Evolutionary conservation across 1,140 invertebrate genomes (phyloP), one percentile per base, ranked within the genome.

Genomic region (Drosophila bifasciata): DNA sequence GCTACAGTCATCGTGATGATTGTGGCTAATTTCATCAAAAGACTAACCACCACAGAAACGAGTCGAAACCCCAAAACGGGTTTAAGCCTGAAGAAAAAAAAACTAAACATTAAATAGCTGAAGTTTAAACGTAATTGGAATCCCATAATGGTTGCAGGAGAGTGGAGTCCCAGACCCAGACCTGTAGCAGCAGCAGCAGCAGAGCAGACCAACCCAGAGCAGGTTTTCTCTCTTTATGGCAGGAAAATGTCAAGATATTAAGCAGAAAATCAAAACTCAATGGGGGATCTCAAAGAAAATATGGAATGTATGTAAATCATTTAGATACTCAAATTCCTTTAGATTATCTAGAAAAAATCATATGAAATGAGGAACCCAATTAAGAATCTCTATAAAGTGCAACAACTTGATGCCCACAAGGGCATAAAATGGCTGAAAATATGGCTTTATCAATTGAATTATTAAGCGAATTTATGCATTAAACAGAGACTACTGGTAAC

Each of bases 401-500:
- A 9, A 5, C 45, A 48, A 46, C 40, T 45, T 11, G 15, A 11
- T n/a, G 17, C 23, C 28, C 28, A 32, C 8, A 66, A 64, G 43
- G 50, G 50, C 19, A 69, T 69, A 48, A 69, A 69, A 17, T 56
- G 68, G 48, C 23, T 55, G 40, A 76, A 72, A 80, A 67, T 76
- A 84, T 62, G 67, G 62, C 67, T 69, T 46, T 55, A 67, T 57
- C 62, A 80, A 81, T 86, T 86, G 77, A 85, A 81, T 85, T 85
- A 86, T 85, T 80, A 66, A 80, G 60, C 58, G 79, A 81, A 86
- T 86, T 84, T 80, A 78, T 64, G 64, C 50, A 32, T 50, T 48
- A 64, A 50, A 58, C 28, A 44, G 46, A 63, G n/a, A n/a, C n/a
- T n/a, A n/a, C n/a, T n/a, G n/a, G n/a, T n/a, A 73, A 56, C 13